phyloP scores from a whole-genome alignment of 1,140 invertebrate genomes.

The Philotrypesis tridentata region DNA sequence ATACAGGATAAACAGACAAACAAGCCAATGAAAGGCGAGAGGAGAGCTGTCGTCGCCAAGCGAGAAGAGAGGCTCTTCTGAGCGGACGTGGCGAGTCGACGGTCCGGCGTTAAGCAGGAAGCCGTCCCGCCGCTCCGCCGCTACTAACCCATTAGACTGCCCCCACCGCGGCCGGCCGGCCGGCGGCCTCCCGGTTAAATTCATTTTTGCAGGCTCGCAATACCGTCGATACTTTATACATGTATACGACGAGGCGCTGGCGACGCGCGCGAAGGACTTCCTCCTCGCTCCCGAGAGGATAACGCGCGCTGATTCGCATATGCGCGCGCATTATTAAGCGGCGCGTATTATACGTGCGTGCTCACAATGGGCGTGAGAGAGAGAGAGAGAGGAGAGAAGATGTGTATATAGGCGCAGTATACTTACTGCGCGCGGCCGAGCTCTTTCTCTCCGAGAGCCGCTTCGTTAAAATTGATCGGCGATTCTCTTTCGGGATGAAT shows the following conservation, averaged over 20 bases:
- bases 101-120: slow-evolving; percentile 72
- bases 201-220: slow-evolving; percentile 34
- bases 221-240: no score
- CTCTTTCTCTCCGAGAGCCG: no score
- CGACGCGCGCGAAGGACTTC: not conserved
- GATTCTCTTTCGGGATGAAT: slow-evolving; percentile 7
- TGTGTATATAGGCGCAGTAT: no score
- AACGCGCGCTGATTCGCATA: not conserved
- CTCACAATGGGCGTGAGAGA: slow-evolving; percentile 40
- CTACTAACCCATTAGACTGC: slow-evolving; percentile 25
- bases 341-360: not conserved
- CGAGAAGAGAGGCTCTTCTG: no score
- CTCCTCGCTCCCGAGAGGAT: not conserved
- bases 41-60: slow-evolving; percentile 51
- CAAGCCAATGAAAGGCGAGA: slow-evolving; percentile 35
- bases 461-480: slow-evolving; percentile 40
- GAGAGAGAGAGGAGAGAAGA: no score
- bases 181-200: no score
- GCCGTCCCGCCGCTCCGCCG: slow-evolving; percentile 67
- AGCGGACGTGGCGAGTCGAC: slow-evolving; percentile 71
- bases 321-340: slow-evolving; percentile 28
- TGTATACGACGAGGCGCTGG: no score
- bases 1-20: not conserved
- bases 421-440: no score
- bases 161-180: no score